Evolutionary conservation across 2,113 vertebrate genomes (phyloP).

Genomic region (Gobiocypris rarus): DNA sequence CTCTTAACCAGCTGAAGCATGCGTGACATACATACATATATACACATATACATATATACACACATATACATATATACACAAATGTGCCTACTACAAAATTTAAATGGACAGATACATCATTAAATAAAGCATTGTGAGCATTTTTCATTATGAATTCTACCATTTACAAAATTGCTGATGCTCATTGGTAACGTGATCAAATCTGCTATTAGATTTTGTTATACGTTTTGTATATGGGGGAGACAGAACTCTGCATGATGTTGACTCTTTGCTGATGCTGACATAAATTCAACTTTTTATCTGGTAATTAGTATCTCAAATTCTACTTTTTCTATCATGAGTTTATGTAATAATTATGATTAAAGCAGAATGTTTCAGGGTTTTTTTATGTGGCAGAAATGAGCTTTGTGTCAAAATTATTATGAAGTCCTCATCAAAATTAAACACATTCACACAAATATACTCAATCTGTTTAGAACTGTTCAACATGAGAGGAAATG

Average conservation of each 20-base stretch:
- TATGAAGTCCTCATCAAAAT: background rate
- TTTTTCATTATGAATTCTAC: background rate
- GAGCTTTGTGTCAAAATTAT: background rate
- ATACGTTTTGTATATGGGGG: background rate
- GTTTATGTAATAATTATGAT: background rate
- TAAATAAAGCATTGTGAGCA: slow-evolving; percentile 2
- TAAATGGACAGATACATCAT: background rate
- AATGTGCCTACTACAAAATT: background rate
- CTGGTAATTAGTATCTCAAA: background rate
- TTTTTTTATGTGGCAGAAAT: background rate
- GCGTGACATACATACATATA: no score
- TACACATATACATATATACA: no score
- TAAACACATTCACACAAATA: background rate
- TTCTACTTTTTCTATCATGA: no score
- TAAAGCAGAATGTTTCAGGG: background rate
- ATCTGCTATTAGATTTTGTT: background rate
- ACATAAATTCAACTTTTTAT: background rate
- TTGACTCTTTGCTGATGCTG: background rate
- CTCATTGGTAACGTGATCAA: background rate
- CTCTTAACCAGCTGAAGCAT: slow-evolving; percentile 21
- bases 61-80: no score
- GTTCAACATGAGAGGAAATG: background rate
- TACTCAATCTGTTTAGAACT: background rate
- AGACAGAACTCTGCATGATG: no score
- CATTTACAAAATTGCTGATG: background rate